Conservation (phyloP, 2,797 vertebrate species). For the Coendou prehensilis region DNA sequence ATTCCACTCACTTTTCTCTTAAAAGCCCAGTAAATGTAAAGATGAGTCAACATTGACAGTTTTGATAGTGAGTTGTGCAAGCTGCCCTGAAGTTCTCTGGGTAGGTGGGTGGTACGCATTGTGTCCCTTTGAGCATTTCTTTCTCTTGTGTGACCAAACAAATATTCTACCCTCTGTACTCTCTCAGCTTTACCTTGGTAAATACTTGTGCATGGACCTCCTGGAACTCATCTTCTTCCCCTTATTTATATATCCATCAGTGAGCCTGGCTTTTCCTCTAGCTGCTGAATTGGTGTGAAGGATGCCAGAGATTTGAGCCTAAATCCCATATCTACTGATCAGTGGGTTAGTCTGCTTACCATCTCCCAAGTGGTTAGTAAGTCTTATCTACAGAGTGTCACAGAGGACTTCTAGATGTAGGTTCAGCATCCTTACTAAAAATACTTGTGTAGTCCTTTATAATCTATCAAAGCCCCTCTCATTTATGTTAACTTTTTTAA, state of each 20-base stretch:
- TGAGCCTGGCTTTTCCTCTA: not conserved
- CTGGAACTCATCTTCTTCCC: not conserved
- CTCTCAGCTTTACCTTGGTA: not conserved
- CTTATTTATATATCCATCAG: not conserved
- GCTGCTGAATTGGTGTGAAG: not conserved
- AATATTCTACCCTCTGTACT: not conserved
- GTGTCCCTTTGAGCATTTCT: not conserved
- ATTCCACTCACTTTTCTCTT: conserved; percentile 54
- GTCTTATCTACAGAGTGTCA: not conserved
- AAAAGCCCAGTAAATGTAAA: conserved; percentile 84
- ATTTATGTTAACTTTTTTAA: not conserved
- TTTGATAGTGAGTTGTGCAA: conserved; percentile 78
- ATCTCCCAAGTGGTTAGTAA: not conserved
- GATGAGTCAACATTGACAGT: conserved; percentile 87
- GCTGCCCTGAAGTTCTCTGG: not conserved
- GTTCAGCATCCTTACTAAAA: not conserved
- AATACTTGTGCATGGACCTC: not conserved
- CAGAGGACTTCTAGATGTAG: not conserved
- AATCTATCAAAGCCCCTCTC: not conserved
- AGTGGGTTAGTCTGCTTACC: not conserved
- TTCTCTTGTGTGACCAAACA: not conserved
- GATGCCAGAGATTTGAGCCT: not conserved
- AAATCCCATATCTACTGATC: not conserved
- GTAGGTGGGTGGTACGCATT: not conserved
- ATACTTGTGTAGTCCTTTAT: not conserved